phyloP scores from a whole-genome alignment of 2,797 vertebrate genomes.

The Chaetodon trifasciatus region DNA sequence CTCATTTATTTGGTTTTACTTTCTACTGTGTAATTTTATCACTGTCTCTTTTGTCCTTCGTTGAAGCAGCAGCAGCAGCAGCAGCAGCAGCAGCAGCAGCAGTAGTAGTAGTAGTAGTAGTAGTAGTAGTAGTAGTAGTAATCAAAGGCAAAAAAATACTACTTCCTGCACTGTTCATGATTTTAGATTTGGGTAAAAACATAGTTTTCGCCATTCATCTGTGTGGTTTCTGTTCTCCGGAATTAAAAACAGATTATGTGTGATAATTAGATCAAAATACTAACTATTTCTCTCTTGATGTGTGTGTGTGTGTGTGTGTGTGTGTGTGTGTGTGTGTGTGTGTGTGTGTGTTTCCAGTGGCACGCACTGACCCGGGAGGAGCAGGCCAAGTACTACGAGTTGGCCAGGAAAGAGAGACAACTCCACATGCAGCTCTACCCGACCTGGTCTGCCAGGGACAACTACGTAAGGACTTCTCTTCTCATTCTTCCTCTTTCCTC shows the following conservation, averaged over 20 bases:
- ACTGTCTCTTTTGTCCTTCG: too few species aligned
- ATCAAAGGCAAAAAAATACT: too few species aligned
- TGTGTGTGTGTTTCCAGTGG: slow-evolving; percentile 87
- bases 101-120: too few species aligned
- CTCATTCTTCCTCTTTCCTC: neutral
- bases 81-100: too few species aligned
- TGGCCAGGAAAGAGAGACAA: slow-evolving; percentile 98
- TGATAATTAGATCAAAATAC: neutral
- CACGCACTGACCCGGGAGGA: slow-evolving; percentile 97
- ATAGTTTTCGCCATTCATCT: neutral
- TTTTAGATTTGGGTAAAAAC: neutral
- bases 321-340: slow-evolving; percentile 4
- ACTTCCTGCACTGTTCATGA: neutral
- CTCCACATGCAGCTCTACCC: slow-evolving; percentile 99
- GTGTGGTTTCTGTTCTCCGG: neutral
- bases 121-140: too few species aligned
- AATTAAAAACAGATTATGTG: neutral
- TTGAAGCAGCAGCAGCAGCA: too few species aligned
- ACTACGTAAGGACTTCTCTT: slow-evolving; percentile 91
- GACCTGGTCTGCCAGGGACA: slow-evolving; percentile 98
- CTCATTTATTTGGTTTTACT: neutral
- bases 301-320: neutral
- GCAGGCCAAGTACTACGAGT: slow-evolving; percentile 98
- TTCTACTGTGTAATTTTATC: neutral
- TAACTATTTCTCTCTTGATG: neutral